These are phyloP conservation scores for Drosophila ironensis DNA, from an alignment of 1,140 invertebrate genomes.

Conservation along the genomic window DNA sequence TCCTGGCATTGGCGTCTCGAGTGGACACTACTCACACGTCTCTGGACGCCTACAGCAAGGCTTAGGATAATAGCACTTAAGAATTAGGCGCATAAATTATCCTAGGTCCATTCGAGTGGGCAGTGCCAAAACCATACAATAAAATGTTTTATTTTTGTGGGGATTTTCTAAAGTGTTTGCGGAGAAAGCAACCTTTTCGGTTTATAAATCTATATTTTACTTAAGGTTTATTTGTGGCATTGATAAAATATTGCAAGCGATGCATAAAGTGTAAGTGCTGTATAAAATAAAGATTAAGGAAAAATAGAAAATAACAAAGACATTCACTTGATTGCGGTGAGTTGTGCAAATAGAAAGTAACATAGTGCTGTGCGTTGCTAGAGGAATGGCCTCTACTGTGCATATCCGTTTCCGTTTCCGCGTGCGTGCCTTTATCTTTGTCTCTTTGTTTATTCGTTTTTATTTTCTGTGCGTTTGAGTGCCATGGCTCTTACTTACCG, in stretches of 20 bases:
- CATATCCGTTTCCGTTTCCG: neutral
- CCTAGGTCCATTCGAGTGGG: slow-evolving; percentile 1
- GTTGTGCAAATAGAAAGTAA: too few relatives aligned
- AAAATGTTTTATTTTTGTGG: neutral
- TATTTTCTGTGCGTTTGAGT: neutral
- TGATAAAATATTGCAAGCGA: too few relatives aligned
- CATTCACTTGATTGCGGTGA: too few relatives aligned
- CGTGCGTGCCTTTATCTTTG: neutral
- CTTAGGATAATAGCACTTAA: slow-evolving; percentile 19
- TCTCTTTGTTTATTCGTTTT: neutral
- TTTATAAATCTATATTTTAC: too few relatives aligned
- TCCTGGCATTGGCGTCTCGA: too few relatives aligned
- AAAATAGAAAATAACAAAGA: too few relatives aligned
- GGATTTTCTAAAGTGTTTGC: too few relatives aligned
- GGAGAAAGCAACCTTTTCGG: too few relatives aligned
- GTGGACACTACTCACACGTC: slow-evolving; percentile 44
- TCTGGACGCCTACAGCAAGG: slow-evolving; percentile 2
- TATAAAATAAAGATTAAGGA: too few relatives aligned
- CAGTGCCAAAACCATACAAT: neutral
- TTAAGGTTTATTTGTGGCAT: too few relatives aligned
- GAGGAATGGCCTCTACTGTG: slow-evolving; percentile 6
- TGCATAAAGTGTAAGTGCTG: too few relatives aligned
- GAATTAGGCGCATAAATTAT: slow-evolving; percentile 22
- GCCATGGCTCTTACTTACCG: slow-evolving; percentile 58
- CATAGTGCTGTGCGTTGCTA: slow-evolving; percentile 15